Evolutionary conservation across 2,113 vertebrate species (phyloP).

Genomic region (Ancistrus triradiatus): DNA sequence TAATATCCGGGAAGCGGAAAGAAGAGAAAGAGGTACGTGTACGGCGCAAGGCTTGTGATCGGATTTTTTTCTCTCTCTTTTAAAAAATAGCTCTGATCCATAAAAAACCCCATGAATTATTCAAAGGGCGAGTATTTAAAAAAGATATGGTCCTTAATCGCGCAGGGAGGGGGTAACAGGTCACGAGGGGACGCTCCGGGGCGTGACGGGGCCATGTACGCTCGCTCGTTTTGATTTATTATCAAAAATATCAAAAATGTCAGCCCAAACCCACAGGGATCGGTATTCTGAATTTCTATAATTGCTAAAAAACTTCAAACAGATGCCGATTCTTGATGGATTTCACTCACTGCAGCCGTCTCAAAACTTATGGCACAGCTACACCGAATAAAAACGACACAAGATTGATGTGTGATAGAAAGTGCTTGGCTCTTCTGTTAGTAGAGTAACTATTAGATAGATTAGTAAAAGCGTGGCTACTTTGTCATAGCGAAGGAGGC

Average conservation of each 20-base stretch:
- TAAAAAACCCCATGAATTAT: conserved; percentile 48
- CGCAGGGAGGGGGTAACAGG: conserved; percentile 23
- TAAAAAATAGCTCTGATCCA: conserved; percentile 52
- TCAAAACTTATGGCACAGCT: neutral
- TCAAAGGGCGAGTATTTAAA: conserved; percentile 46
- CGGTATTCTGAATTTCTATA: neutral
- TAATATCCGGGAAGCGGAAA: conserved; percentile 53
- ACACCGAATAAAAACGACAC: no score
- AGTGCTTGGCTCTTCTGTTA: no score
- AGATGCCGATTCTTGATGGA: neutral
- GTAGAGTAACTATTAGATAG: no score
- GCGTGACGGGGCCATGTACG: neutral
- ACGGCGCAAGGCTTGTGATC: conserved; percentile 24
- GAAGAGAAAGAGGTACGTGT: conserved; percentile 39
- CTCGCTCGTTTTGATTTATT: conserved; percentile 12
- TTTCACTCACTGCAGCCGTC: neutral
- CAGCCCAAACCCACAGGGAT: no score
- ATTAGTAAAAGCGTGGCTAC: no score
- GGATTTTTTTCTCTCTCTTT: neutral
- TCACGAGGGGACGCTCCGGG: conserved; percentile 27
- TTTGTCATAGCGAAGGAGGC: no score
- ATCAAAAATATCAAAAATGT: neutral
- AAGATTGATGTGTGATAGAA: no score
- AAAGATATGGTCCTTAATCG: conserved; percentile 45
- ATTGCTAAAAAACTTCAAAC: neutral